Evolutionary conservation across 2,888 invertebrate species (phyloP).

Genomic region (Lysandra coridon): DNA sequence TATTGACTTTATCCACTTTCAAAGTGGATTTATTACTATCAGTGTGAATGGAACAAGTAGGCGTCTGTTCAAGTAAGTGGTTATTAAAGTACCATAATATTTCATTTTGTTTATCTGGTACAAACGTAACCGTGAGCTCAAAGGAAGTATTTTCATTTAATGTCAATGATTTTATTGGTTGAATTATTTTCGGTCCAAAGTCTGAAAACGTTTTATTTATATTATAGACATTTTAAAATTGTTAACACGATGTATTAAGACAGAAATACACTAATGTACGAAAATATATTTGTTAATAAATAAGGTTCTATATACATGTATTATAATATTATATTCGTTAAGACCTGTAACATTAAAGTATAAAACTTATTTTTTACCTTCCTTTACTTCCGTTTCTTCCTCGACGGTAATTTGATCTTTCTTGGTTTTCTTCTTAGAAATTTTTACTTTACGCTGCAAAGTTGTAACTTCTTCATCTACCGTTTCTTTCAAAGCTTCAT

Average conservation of each 20-base stretch:
- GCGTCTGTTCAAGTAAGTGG: conserved; percentile 84
- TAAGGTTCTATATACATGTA: not conserved
- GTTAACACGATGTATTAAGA: conserved; percentile 1
- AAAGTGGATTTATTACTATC: conserved; percentile 83
- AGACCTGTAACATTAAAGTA: not conserved
- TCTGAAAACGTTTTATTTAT: conserved; percentile 60
- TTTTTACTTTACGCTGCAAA: not conserved
- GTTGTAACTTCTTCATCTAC: not conserved
- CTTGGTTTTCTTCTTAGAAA: not conserved
- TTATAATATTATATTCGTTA: not conserved
- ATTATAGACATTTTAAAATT: not conserved
- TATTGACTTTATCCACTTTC: conserved; percentile 83
- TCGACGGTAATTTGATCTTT: not conserved
- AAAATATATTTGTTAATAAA: not conserved
- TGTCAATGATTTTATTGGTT: conserved; percentile 88
- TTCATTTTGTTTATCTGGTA: conserved; percentile 85
- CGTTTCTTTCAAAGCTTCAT: not conserved
- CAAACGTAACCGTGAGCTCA: conserved; percentile 85
- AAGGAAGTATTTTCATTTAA: conserved; percentile 85
- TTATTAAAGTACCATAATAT: conserved; percentile 94
- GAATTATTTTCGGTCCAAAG: conserved; percentile 82
- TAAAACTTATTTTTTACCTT: not conserved
- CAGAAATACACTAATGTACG: not conserved
- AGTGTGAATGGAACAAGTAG: conserved; percentile 81
- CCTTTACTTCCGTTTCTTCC: not conserved